Conservation (phyloP, 2,113 vertebrate species). For the Balaeniceps rex region DNA sequence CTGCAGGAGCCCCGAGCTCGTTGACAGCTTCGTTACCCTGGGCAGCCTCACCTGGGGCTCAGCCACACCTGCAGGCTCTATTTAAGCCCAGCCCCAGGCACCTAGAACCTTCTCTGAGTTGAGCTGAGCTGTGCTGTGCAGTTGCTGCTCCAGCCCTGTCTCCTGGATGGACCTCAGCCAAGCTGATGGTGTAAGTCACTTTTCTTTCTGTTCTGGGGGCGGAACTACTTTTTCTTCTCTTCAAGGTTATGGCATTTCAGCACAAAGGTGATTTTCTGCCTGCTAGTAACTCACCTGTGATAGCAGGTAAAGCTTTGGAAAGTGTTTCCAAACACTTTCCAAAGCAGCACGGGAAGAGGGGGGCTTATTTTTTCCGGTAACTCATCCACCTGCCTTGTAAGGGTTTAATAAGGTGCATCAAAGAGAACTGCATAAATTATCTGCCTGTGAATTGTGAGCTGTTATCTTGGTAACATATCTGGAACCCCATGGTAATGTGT, state of each 20-base stretch:
- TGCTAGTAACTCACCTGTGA: neutral
- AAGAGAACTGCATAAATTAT: neutral
- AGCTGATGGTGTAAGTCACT: neutral
- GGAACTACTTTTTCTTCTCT: neutral
- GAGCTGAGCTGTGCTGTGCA: neutral
- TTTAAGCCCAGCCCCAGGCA: neutral
- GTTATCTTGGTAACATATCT: neutral
- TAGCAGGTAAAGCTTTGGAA: neutral
- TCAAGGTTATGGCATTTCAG: neutral
- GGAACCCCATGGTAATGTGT: neutral
- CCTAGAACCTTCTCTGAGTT: neutral
- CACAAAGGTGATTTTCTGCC: neutral
- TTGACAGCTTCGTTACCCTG: neutral
- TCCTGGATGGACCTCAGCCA: neutral
- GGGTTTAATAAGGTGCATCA: neutral
- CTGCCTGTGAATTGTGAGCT: neutral
- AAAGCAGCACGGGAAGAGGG: neutral
- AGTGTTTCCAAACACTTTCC: no score
- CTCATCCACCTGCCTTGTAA: neutral
- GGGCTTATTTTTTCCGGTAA: neutral
- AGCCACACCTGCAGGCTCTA: neutral
- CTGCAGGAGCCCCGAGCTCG: neutral
- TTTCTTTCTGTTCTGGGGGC: neutral
- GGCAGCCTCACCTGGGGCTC: neutral
- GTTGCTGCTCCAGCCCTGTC: rapidly evolving